phyloP scores from a whole-genome alignment of 2,797 vertebrate genomes.

The Syndactyla subalaris region DNA sequence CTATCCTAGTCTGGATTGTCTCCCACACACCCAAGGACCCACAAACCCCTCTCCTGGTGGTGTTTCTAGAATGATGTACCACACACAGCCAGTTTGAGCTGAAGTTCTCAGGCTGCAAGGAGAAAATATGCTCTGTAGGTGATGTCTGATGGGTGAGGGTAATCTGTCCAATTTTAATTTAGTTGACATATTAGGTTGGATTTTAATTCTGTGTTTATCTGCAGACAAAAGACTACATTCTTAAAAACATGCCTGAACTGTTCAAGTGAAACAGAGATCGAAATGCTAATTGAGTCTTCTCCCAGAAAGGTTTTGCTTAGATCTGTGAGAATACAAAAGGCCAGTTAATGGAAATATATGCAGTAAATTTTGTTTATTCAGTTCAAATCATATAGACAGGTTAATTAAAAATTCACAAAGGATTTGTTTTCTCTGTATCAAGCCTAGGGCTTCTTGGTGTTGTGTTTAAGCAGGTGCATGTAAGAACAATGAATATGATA shows the following conservation, averaged over 20 bases:
- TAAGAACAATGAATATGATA: constrained; percentile 35
- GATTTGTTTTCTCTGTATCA: constrained; percentile 35
- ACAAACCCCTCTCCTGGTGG: background rate
- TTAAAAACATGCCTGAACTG: constrained; percentile 40
- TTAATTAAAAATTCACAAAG: constrained; percentile 68
- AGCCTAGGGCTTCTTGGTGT: constrained; percentile 17
- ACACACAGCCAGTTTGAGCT: background rate
- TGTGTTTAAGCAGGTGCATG: constrained; percentile 45
- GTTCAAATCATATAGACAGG: constrained; percentile 48
- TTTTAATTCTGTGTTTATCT: constrained; percentile 52
- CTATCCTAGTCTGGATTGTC: background rate
- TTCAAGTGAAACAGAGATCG: constrained; percentile 46
- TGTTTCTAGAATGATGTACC: background rate
- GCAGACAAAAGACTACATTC: constrained; percentile 32
- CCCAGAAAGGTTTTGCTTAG: constrained; percentile 50
- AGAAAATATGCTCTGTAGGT: background rate
- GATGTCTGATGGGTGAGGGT: background rate
- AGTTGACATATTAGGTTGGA: background rate
- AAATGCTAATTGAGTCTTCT: constrained; percentile 69
- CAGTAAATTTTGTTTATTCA: constrained; percentile 46
- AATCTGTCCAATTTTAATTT: constrained; percentile 46
- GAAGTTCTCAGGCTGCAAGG: background rate
- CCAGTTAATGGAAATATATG: constrained; percentile 57
- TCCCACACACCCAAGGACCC: background rate
- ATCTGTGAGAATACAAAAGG: constrained; percentile 46